Percentiles rank a stretch among this genome's conserved stretches.
Conservation (phyloP, 2,888 invertebrate species). For the Imbricaverruca yamaguchii region DNA sequence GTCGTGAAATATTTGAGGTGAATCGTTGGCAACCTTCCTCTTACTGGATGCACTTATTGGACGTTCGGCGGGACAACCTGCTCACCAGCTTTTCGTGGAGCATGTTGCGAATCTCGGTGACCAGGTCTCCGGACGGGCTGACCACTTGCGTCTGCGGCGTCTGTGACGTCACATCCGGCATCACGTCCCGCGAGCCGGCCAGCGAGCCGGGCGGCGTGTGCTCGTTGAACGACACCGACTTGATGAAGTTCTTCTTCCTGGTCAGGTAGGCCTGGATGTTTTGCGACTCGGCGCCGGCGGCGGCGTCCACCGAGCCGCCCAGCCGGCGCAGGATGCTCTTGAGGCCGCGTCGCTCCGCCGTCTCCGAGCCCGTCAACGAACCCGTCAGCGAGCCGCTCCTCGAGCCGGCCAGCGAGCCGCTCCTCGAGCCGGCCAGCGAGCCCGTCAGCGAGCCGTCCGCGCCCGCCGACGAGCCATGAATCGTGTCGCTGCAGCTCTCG, state of each 20-base stretch:
- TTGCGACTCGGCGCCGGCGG: conserved; percentile 44
- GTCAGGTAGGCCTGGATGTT: conserved; percentile 83
- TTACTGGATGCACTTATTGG: too few species aligned
- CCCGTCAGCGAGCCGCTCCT: too few species aligned
- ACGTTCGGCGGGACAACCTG: too few species aligned
- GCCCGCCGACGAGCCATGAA: neutral
- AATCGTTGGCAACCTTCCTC: too few species aligned
- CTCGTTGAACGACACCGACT: conserved; percentile 80
- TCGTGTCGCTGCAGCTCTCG: neutral
- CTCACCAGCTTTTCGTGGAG: conserved; percentile 17
- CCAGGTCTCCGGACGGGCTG: neutral
- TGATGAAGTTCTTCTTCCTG: conserved; percentile 67
- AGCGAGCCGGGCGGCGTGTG: conserved; percentile 64
- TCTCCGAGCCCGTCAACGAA: conserved; percentile 55
- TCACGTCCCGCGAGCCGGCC: conserved; percentile 53
- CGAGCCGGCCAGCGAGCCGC: too few species aligned
- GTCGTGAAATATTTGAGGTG: too few species aligned
- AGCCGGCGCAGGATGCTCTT: conserved; percentile 79
- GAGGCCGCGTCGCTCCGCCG: conserved; percentile 66
- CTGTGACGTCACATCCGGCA: conserved; percentile 21
- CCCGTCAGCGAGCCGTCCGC: neutral
- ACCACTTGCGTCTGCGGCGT: neutral
- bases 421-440: too few species aligned
- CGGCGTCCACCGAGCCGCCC: conserved; percentile 49
- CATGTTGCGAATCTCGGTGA: conserved; percentile 1